Conservation (phyloP, 2,113 vertebrate species). For the Macquaria ambigua region DNA sequence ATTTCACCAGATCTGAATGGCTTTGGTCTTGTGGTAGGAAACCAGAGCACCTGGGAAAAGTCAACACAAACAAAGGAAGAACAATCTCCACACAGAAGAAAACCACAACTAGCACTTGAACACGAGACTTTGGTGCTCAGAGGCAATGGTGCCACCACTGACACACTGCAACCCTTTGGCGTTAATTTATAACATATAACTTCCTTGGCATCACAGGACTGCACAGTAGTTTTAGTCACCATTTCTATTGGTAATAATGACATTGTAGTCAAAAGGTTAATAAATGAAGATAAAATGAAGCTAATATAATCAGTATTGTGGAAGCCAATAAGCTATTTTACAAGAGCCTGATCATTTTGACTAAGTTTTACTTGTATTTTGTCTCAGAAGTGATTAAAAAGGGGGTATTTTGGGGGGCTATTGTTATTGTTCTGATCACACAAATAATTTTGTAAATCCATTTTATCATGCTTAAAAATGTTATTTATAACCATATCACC, state of each 20-base stretch:
- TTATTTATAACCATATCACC: background rate
- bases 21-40: background rate
- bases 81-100: background rate
- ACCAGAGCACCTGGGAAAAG: background rate
- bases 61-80: background rate
- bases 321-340: no score
- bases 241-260: background rate
- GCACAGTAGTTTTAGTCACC: background rate
- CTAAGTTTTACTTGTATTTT: background rate
- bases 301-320: no score
- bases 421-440: background rate
- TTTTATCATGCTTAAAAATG: background rate
- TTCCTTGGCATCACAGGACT: background rate
- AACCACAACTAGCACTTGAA: background rate
- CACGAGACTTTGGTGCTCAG: background rate
- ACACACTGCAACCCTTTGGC: background rate
- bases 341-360: background rate
- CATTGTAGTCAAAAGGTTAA: background rate
- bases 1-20: background rate
- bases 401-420: background rate
- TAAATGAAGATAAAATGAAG: no score
- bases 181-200: background rate
- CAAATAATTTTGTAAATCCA: background rate
- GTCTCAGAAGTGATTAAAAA: background rate
- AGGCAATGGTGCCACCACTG: background rate